Percentiles rank a stretch among this genome's conserved stretches.
These are phyloP conservation scores for Drosophila falleni DNA, from an alignment of 2,888 invertebrate genomes.

Conservation along the genomic window DNA sequence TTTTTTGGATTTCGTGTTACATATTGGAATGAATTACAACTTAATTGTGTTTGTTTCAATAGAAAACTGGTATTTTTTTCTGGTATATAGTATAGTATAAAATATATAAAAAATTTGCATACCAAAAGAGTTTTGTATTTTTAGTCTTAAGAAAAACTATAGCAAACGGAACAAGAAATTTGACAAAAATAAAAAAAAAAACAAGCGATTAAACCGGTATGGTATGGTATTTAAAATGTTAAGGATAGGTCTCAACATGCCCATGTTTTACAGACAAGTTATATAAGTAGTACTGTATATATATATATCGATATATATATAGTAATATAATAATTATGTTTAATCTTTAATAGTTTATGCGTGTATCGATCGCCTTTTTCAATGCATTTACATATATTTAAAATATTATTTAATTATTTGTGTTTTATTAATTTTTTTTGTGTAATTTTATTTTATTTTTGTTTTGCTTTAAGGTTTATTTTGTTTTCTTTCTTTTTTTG, in stretches of 20 bases:
- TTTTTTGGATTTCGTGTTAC: slow-evolving; percentile 33
- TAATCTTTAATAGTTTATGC: slow-evolving; percentile 42
- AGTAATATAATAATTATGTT: slow-evolving; percentile 16
- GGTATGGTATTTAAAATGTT: slow-evolving; percentile 14
- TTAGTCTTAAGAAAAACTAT: slow-evolving; percentile 23
- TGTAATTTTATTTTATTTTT: slow-evolving; percentile 13
- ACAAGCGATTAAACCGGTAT: slow-evolving; percentile 1
- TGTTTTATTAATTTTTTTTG: slow-evolving; percentile 2
- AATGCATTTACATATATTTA: slow-evolving; percentile 19
- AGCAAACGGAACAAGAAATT: slow-evolving; percentile 10
- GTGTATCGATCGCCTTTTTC: slow-evolving; percentile 27
- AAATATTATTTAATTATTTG: slow-evolving; percentile 4
- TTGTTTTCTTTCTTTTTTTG: slow-evolving; percentile 13
- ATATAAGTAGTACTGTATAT: slow-evolving; percentile 32
- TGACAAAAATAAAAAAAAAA: background rate
- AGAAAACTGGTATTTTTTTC: slow-evolving; percentile 27
- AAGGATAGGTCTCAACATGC: slow-evolving; percentile 32
- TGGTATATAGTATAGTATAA: slow-evolving; percentile 17
- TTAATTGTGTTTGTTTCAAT: slow-evolving; percentile 28
- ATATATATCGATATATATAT: slow-evolving; percentile 16
- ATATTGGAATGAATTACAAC: slow-evolving; percentile 52
- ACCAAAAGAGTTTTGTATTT: slow-evolving; percentile 26
- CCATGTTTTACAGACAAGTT: slow-evolving; percentile 27
- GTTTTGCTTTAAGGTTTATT: slow-evolving; percentile 26
- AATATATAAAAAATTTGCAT: slow-evolving; percentile 30